Conservation (phyloP, 2,888 invertebrate genomes). For the Anthophora plumipes region DNA sequence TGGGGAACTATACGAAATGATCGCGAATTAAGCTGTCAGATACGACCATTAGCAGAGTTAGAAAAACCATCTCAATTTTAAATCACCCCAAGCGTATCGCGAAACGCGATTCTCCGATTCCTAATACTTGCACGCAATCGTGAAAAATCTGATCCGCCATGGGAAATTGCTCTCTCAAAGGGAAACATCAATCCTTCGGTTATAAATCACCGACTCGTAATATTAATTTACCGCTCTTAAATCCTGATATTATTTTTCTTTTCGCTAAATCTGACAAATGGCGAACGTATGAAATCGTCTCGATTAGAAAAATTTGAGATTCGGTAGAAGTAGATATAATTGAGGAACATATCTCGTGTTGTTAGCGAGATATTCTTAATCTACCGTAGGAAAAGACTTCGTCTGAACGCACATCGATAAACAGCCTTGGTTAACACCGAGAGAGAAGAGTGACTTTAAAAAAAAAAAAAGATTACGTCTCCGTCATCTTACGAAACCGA, state of each 20-base stretch:
- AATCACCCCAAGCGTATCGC: conserved; percentile 10
- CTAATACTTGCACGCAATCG: conserved; percentile 1
- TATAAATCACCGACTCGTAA: not conserved
- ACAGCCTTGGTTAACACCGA: not conserved
- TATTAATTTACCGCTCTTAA: not conserved
- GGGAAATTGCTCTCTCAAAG: conserved; percentile 22
- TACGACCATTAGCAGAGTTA: conserved; percentile 20
- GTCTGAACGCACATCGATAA: not conserved
- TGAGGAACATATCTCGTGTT: no score
- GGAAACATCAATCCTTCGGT: not conserved
- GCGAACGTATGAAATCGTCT: no score
- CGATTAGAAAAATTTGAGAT: no score
- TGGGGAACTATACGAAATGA: conserved; percentile 46
- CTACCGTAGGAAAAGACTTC: not conserved
- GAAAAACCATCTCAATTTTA: conserved; percentile 12
- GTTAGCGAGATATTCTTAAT: not conserved
- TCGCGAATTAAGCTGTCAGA: conserved; percentile 45
- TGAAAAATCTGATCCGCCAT: conserved; percentile 4
- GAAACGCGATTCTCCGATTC: conserved; percentile 13
- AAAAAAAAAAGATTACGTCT: not conserved
- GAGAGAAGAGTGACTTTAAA: not conserved
- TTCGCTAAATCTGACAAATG: no score
- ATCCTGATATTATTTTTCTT: no score
- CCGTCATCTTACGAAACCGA: not conserved
- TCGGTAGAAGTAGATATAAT: no score